Percentiles rank a stretch among this genome's conserved stretches.
These are phyloP conservation scores for Anser brachyrhynchus DNA, from an alignment of 2,113 vertebrate species.

Conservation along the genomic window DNA sequence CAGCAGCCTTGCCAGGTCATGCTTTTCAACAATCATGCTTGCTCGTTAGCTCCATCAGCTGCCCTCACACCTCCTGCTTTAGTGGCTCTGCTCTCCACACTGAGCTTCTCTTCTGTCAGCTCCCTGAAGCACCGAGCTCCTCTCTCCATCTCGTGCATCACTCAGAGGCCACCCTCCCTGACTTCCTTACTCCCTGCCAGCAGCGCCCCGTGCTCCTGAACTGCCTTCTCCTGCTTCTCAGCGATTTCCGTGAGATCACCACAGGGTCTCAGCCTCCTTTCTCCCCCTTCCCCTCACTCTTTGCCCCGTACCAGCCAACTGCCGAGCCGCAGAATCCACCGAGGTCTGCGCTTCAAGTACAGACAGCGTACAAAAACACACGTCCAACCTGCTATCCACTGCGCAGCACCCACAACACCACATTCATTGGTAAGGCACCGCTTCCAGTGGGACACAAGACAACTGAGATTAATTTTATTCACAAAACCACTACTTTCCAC, in stretches of 20 bases:
- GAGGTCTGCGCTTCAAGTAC: neutral
- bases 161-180: accelerated
- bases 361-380: accelerated
- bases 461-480: neutral
- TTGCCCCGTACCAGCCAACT: neutral
- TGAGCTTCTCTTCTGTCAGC: neutral
- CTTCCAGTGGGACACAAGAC: neutral
- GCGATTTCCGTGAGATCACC: neutral
- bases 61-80: neutral
- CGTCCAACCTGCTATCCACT: accelerated
- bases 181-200: neutral
- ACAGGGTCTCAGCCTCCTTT: neutral
- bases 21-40: neutral
- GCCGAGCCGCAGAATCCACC: neutral
- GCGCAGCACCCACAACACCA: neutral
- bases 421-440: neutral
- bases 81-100: neutral
- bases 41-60: neutral
- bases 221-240: neutral
- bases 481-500: neutral
- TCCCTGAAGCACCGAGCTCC: neutral
- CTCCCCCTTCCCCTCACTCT: neutral
- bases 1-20: neutral
- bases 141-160: accelerated
- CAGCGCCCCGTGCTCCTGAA: accelerated